Percentiles rank a stretch among this genome's conserved stretches.
phyloP scores from a whole-genome alignment of 2,888 invertebrate species.

The Platypus cylindrus region DNA sequence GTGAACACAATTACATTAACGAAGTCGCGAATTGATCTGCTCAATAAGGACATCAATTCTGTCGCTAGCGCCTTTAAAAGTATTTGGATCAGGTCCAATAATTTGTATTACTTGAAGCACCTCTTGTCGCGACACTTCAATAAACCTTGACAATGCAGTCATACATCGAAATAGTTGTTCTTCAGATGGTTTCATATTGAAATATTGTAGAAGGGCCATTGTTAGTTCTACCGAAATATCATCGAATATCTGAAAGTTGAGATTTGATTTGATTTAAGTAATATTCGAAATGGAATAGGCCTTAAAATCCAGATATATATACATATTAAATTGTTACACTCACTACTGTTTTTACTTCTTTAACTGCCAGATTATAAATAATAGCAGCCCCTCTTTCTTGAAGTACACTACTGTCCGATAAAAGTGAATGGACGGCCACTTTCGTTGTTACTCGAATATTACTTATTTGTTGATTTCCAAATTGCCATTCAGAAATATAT shows the following conservation, averaged over 20 bases:
- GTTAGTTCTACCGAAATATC: slow-evolving; percentile 85
- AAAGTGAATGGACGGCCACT: slow-evolving; percentile 74
- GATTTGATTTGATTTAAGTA: slow-evolving; percentile 1
- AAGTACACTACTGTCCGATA: slow-evolving; percentile 56
- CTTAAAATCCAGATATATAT: background rate
- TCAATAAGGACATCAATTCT: slow-evolving; percentile 73
- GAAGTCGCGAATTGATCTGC: slow-evolving; percentile 54
- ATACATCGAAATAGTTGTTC: slow-evolving; percentile 73
- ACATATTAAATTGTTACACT: slow-evolving; percentile 42
- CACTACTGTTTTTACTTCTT: slow-evolving; percentile 97
- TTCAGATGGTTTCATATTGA: slow-evolving; percentile 67
- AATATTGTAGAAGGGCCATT: slow-evolving; percentile 82
- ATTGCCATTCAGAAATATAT: slow-evolving; percentile 87
- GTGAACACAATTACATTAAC: no score
- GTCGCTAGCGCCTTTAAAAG: slow-evolving; percentile 68
- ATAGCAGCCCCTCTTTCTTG: slow-evolving; percentile 77
- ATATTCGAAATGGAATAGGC: background rate
- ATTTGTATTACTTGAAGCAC: slow-evolving; percentile 82
- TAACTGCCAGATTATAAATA: slow-evolving; percentile 82
- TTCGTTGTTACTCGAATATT: slow-evolving; percentile 86
- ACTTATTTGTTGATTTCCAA: slow-evolving; percentile 61
- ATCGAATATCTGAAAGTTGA: slow-evolving; percentile 69
- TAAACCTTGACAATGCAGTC: slow-evolving; percentile 61
- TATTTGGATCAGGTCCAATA: slow-evolving; percentile 77
- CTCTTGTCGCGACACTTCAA: slow-evolving; percentile 64